phyloP scores from a whole-genome alignment of 2,113 vertebrate genomes.

The Colinus virginianus region DNA sequence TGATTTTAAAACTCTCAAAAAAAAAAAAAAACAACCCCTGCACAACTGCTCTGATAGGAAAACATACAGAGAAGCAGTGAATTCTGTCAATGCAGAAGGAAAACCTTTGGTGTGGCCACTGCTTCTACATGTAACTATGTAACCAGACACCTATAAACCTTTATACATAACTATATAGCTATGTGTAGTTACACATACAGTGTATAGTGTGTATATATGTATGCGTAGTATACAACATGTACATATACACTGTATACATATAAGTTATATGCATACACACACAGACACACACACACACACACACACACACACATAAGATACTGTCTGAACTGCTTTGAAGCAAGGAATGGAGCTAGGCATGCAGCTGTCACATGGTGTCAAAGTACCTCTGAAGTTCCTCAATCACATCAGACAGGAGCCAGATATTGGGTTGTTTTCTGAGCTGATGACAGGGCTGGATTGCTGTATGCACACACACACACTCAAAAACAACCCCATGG shows the following conservation, averaged over 20 bases:
- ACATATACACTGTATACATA: no score
- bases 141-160: no score
- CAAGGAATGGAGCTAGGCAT: background rate
- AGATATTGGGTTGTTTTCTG: background rate
- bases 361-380: background rate
- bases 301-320: background rate
- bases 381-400: background rate
- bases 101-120: background rate
- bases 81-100: background rate
- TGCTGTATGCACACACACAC: background rate
- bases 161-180: background rate
- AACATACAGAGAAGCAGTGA: background rate
- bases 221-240: no score
- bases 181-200: background rate
- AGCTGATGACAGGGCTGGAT: background rate
- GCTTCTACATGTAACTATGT: background rate
- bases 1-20: background rate
- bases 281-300: no score
- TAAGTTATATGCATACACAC: background rate
- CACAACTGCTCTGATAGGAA: background rate
- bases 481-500: background rate
- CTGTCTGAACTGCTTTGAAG: background rate
- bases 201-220: no score
- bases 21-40: fast-evolving
- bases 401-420: background rate